Evolutionary conservation across 2,888 invertebrate species (phyloP), one percentile per base, ranked within the genome.

Genomic region (Chromoteleia sp.): DNA sequence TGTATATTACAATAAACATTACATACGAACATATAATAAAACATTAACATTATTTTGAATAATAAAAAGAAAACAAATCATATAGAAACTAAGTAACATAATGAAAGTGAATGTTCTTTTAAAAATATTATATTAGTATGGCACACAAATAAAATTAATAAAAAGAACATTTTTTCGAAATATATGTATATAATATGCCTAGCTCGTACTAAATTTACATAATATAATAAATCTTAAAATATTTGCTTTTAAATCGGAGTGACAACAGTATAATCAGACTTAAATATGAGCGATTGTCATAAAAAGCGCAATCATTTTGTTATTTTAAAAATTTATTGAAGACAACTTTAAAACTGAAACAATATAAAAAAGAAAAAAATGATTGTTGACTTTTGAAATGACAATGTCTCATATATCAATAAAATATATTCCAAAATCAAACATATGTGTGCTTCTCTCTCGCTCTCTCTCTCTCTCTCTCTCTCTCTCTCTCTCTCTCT

Each of bases 401-500:
- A 68, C 52, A 76, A 68, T 61, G 1, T 41, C 73, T 73, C 83
- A 84, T 85, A 86, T 82, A 83, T 83, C 82, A 86, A 87, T 87
- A 86, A 87, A 87, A 86, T 86, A 87, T 87, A 87, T 86, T 85
- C 84, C 77, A 84, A 87, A 86, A 84, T 82, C 81, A 86, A 86
- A 86, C 76, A 80, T 81, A 67, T 36, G 76, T 80, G n/a, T n/a
- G n/a, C n/a, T n/a, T n/a, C n/a, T n/a, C n/a, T n/a, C n/a, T n/a
- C n/a, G n/a, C n/a, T 14, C 15, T 50, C 50, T 19, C 29, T 56
- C 19, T 29, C 54, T 48, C 5, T 58, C 59, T 63, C 29, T 65
- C n/a, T n/a, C n/a, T 76, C 65, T 21, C 19, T 14, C 15, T 50
- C 50, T 19, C 29, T 56, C 19, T 29, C 54, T 48, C 5, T 58